Base-by-base conservation (phyloP, 2,113 vertebrate species). In the Phasianus colchicus region DNA sequence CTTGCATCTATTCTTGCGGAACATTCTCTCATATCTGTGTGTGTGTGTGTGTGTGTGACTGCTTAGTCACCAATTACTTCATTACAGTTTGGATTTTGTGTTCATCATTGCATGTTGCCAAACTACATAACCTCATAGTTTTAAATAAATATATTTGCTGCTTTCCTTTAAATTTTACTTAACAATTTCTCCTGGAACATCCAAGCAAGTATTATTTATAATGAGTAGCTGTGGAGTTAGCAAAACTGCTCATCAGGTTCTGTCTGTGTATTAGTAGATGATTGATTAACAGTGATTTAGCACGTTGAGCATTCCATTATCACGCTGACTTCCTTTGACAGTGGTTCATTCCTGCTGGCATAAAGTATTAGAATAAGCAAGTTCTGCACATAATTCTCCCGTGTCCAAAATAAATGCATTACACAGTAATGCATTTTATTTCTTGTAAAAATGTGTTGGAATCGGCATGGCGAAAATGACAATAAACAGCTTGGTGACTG, bases 291-390 rank as follows among this genome's bases (percentile, higher is more conserved):
- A 96, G 4, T 87, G 92, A 92, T 90, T 95, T 95, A 97, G 97
- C 97, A 98, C 97, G 27, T 96, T 93, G 97, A 97, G 97, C 97
- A 96, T 98, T 95, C 96, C 98, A 98, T 98, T 96, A 92, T 97
- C 97, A 98, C 79, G 97, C 97, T 97, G 96, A 97, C 89, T 97
- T 97, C 95, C 96, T 97, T 97, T 95, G 95, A 96, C 95, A 97
- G 95, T 96, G 93, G 95, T 97, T 97, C 96, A 96, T 97, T 96
- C 95, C 96, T 97, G 97, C 97, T 97, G 97, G 93, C 95, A 95
- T 97, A 96, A 97, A 96, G 95, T 97, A 83, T 97, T 98, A 98
- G 97, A 98, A 92, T 95, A 95, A 97, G 89, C 5, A 65, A 96
- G 95, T 96, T 93, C 88, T 90, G 80, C 92, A 95, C 91, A 86